Percentiles rank a stretch among this genome's conserved stretches.
These are phyloP conservation scores for Erythrolamprus reginae DNA, from an alignment of 2,113 vertebrate genomes.

Conservation along the genomic window DNA sequence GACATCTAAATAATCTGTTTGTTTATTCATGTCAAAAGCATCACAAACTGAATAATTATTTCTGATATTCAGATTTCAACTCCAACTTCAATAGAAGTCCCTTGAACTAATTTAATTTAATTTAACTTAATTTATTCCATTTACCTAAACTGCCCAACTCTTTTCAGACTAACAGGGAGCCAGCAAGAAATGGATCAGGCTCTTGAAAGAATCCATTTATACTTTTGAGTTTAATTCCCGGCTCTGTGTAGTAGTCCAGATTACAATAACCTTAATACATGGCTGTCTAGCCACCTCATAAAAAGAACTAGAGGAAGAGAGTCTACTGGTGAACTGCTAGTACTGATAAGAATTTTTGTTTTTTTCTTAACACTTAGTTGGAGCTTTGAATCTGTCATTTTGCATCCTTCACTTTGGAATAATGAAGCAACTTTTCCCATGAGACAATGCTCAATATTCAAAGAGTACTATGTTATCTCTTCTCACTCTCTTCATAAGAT, in stretches of 20 bases:
- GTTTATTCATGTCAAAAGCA: background rate
- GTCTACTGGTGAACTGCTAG: background rate
- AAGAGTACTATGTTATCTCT: background rate
- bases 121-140: no score
- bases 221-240: background rate
- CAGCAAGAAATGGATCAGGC: background rate
- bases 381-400: background rate
- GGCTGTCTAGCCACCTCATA: background rate
- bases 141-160: no score
- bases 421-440: background rate
- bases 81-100: background rate
- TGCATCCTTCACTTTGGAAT: background rate
- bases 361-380: background rate
- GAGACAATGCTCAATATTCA: background rate
- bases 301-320: background rate
- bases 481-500: background rate
- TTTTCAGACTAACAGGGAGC: background rate
- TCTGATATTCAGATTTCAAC: background rate
- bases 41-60: background rate
- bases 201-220: background rate
- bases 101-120: no score
- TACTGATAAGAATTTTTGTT: background rate
- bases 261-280: background rate
- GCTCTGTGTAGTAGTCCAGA: background rate
- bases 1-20: background rate